phyloP scores from a whole-genome alignment of 2,888 invertebrate genomes.

The Noctua fimbriata region DNA sequence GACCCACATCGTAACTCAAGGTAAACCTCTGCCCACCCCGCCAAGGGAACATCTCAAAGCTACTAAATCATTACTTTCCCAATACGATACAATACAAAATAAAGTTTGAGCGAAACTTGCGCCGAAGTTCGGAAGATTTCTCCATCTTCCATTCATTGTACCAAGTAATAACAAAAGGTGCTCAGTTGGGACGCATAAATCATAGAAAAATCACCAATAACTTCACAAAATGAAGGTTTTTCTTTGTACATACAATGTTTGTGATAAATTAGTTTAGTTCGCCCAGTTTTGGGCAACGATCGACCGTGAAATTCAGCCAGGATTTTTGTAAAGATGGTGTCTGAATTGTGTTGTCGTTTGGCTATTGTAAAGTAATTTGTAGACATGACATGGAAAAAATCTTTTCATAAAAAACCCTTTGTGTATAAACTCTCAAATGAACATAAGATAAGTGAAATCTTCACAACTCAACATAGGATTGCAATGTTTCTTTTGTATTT shows the following conservation, averaged over 20 bases:
- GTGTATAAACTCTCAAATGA: neutral
- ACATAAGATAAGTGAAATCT: neutral
- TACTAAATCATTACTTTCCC: slow-evolving; percentile 60
- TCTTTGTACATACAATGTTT: slow-evolving; percentile 34
- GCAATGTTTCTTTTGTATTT: neutral
- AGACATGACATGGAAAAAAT: neutral
- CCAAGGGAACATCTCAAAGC: slow-evolving; percentile 31
- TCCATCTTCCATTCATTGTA: slow-evolving; percentile 60
- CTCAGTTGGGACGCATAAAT: slow-evolving; percentile 65
- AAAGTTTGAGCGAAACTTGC: slow-evolving; percentile 54
- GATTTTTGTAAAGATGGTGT: slow-evolving; percentile 23
- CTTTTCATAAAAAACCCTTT: neutral
- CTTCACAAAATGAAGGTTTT: slow-evolving; percentile 50
- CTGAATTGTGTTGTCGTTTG: slow-evolving; percentile 9
- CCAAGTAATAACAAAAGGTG: slow-evolving; percentile 50
- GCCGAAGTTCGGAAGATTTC: slow-evolving; percentile 49
- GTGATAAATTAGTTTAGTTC: slow-evolving; percentile 58
- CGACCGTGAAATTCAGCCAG: neutral
- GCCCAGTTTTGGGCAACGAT: slow-evolving; percentile 40
- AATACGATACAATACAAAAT: slow-evolving; percentile 60
- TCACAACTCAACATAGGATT: neutral
- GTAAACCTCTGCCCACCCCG: slow-evolving; percentile 12
- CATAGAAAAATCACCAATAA: slow-evolving; percentile 67
- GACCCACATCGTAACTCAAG: slow-evolving; percentile 8
- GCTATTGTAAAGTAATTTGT: neutral